A percentile compares a stretch with the other conserved stretches of the same genome.
Conservation (phyloP, 2,888 invertebrate species). For the Drosophila ezoana region DNA sequence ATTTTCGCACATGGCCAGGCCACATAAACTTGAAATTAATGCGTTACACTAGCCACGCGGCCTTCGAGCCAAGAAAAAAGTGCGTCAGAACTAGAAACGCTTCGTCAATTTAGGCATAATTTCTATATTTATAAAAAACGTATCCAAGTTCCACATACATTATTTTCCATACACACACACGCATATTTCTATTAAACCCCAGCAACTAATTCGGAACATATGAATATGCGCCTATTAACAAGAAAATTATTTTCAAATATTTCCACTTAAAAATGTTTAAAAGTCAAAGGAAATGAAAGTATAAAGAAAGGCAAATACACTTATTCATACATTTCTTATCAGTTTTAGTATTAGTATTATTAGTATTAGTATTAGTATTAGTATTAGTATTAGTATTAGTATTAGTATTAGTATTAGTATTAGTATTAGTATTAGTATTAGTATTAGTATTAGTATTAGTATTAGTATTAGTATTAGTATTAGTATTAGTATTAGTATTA, state of each 20-base stretch:
- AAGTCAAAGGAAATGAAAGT: background rate
- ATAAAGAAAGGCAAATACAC: slow-evolving; percentile 36
- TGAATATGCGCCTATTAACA: slow-evolving; percentile 56
- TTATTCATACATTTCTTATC: background rate
- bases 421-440: background rate
- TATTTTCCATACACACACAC: slow-evolving; percentile 9
- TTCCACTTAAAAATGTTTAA: slow-evolving; percentile 7
- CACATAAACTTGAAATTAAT: slow-evolving; percentile 45
- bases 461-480: background rate
- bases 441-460: background rate
- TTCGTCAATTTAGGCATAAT: slow-evolving; percentile 57
- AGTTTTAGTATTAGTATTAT: background rate
- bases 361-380: background rate
- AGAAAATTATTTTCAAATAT: slow-evolving; percentile 57
- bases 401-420: background rate
- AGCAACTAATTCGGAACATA: slow-evolving; percentile 31
- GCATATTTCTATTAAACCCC: slow-evolving; percentile 34
- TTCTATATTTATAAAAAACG: slow-evolving; percentile 60
- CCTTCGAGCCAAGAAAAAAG: slow-evolving; percentile 29
- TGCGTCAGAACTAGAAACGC: slow-evolving; percentile 43
- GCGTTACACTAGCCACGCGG: slow-evolving; percentile 24
- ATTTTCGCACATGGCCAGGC: slow-evolving; percentile 44
- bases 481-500: background rate
- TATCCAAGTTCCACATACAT: slow-evolving; percentile 34
- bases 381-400: background rate